These are phyloP conservation scores for Styela clava DNA, from an alignment of 23 tunicate species.

Conservation along the genomic window DNA sequence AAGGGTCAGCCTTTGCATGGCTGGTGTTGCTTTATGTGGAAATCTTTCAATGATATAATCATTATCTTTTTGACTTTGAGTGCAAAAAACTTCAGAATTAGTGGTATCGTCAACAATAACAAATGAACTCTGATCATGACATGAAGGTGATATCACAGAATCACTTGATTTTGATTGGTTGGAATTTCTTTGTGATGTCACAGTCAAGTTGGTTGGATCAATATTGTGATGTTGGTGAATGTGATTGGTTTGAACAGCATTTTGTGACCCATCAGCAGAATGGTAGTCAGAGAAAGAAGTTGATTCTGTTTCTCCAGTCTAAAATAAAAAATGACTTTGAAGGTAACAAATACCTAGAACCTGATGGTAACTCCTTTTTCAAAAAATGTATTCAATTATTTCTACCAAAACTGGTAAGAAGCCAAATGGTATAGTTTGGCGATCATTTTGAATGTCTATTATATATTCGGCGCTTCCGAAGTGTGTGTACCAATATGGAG, in stretches of 20 bases:
- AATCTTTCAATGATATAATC: background rate
- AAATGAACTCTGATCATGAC: constrained; percentile 15
- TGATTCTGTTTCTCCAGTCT: background rate
- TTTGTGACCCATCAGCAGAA: constrained; percentile 24
- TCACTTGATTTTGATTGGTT: background rate
- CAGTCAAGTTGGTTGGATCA: background rate
- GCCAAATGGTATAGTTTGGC: too few species aligned
- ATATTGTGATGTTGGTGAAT: background rate
- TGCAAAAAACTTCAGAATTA: background rate
- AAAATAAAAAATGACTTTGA: too few species aligned
- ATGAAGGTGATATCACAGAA: background rate
- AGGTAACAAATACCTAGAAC: too few species aligned
- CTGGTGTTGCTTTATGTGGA: background rate
- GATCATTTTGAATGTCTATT: too few species aligned
- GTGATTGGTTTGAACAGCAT: background rate
- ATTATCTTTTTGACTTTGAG: background rate
- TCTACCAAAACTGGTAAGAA: too few species aligned
- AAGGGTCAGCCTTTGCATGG: background rate
- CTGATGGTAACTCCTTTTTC: too few species aligned
- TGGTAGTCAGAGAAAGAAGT: constrained; percentile 42
- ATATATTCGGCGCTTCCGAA: too few species aligned
- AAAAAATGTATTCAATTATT: too few species aligned
- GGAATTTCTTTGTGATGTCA: background rate
- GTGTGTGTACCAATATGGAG: too few species aligned
- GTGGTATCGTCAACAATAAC: background rate